Base-by-base conservation (phyloP, 1,140 invertebrate genomes). In the Hestina assimilis region DNA sequence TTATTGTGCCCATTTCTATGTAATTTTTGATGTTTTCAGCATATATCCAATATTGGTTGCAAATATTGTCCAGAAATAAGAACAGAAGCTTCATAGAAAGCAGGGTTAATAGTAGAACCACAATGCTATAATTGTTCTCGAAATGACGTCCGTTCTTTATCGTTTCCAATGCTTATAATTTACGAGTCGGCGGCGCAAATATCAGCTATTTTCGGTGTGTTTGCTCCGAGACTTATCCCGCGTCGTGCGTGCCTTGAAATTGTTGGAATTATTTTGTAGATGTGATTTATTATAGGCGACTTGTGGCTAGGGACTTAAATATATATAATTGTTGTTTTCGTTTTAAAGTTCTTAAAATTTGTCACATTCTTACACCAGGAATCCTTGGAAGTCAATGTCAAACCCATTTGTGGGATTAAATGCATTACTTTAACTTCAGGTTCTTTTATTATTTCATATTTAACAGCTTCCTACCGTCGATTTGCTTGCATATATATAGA, bases 181-280 rank as follows among this genome's bases (percentile, higher is more conserved):
- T 68, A 71, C 57, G 53, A 57, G 31, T 63, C 52, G 51, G 62
- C 54, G 59, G 46, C 57, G 42, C 56, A 65, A 68, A 71, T 61
- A 58, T 63, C 62, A 65, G n/a, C n/a, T n/a, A n/a, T 66, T 68
- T 68, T 65, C 47, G 47, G 38, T 55, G 31, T 29, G 41, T 47
- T 58, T 52, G 50, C 15, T 59, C 41, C 53, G 23, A 57, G 53
- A 53, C 52, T 31, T 21, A 50, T 55, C 41, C 24, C 45, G 51
- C 31, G 29, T 17, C 43, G 41, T 56, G 55, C 28, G 35, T 42
- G 12, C 42, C 23, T 43, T 47, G 46, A 46, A 41, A 48, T 42
- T 60, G 45, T 53, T 65, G 19, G 35, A 43, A 31, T 42, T 41
- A 35, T 59, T 59, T 58, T 42, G 43, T 17, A 38, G 43, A 31